A percentile compares a stretch with the other conserved stretches of the same genome.
Conservation (phyloP, 2,888 invertebrate genomes). For the Brachynemurus nebulosus region DNA sequence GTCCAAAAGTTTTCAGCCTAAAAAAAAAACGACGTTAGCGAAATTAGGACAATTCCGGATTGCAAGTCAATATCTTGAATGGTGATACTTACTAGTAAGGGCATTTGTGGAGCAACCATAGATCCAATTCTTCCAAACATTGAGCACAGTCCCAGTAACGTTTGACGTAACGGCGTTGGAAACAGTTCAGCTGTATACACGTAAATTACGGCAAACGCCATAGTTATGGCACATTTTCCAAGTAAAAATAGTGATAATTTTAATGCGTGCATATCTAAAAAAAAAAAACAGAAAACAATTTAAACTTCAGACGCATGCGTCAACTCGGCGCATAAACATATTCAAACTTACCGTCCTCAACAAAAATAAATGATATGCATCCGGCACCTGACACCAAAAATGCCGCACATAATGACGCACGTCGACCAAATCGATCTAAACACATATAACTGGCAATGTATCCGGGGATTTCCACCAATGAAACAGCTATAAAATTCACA, state of each 20-base stretch:
- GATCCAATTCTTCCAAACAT: slow-evolving; percentile 51
- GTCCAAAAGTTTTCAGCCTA: slow-evolving; percentile 30
- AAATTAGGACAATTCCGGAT: too few species aligned
- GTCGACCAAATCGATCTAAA: slow-evolving; percentile 49
- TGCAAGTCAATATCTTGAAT: too few species aligned
- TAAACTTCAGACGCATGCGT: background rate
- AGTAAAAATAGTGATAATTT: slow-evolving; percentile 39
- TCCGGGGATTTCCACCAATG: slow-evolving; percentile 58
- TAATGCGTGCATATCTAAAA: slow-evolving; percentile 3
- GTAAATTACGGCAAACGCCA: slow-evolving; percentile 49
- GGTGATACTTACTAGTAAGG: slow-evolving; percentile 39
- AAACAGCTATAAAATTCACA: slow-evolving; percentile 58
- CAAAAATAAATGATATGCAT: slow-evolving; percentile 26
- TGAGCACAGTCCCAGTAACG: slow-evolving; percentile 47
- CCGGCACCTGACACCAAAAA: slow-evolving; percentile 47
- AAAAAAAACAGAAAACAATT: background rate
- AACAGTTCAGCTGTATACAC: slow-evolving; percentile 55
- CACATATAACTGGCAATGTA: slow-evolving; percentile 48
- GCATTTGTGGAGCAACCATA: slow-evolving; percentile 51
- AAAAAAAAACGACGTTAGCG: slow-evolving; percentile 11
- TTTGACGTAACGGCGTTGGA: slow-evolving; percentile 48
- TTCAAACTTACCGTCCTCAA: background rate
- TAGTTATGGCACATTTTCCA: slow-evolving; percentile 51
- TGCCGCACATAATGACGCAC: slow-evolving; percentile 44
- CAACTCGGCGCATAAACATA: too few species aligned